Evolutionary conservation across 2,797 vertebrate species (phyloP).

Genomic region (Pipistrellus pipistrellus): DNA sequence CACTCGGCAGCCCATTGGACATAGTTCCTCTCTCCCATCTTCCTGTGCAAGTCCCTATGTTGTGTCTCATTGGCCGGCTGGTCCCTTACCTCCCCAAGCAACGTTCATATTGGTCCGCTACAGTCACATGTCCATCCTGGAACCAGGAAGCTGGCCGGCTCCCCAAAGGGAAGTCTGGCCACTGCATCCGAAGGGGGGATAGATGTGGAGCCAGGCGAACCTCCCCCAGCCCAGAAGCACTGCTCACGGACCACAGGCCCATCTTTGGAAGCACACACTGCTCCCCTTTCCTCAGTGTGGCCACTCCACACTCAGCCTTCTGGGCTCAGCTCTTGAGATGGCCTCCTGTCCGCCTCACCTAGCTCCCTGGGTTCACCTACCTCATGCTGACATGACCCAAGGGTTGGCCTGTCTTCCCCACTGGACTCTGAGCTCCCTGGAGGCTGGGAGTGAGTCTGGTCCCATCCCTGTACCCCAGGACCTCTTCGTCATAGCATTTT

Average conservation of each 20-base stretch:
- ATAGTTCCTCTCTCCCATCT: neutral
- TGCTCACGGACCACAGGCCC: neutral
- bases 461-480: neutral
- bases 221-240: neutral
- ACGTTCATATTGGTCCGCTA: neutral
- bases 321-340: neutral
- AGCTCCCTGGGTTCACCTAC: neutral
- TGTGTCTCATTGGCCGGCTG: neutral
- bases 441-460: neutral
- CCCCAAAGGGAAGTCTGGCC: neutral
- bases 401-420: neutral
- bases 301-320: neutral
- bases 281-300: neutral
- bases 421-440: neutral
- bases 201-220: neutral
- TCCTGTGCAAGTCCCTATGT: neutral
- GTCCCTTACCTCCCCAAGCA: neutral
- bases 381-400: neutral
- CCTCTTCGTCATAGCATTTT: neutral
- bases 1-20: neutral
- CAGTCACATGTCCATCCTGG: neutral
- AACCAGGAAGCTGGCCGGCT: neutral
- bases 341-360: neutral
- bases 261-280: neutral
- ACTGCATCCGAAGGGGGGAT: neutral